These are phyloP conservation scores for Plotosus lineatus DNA, from an alignment of 2,113 vertebrate species.

Conservation along the genomic window DNA sequence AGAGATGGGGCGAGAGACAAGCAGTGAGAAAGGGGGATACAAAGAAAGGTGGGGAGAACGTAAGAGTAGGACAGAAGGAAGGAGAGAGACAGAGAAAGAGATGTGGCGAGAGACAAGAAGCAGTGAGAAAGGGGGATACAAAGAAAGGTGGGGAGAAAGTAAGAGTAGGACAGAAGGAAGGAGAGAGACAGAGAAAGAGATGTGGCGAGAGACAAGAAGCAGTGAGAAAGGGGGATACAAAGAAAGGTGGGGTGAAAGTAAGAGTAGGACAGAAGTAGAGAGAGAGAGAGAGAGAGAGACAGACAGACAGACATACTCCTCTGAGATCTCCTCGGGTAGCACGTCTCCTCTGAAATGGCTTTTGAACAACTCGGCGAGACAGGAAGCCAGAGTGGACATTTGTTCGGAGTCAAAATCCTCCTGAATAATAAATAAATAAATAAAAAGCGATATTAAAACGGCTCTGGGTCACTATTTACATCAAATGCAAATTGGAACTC, in stretches of 20 bases:
- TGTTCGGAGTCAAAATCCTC: slow-evolving; percentile 96
- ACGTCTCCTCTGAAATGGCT: slow-evolving; percentile 93
- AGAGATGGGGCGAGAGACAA: no score
- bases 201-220: no score
- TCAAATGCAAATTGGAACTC: neutral
- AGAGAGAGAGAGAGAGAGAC: neutral
- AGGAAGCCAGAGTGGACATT: slow-evolving; percentile 87
- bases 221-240: neutral
- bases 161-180: no score
- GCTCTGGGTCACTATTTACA: neutral
- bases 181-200: no score
- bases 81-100: no score
- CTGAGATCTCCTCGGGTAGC: slow-evolving; percentile 91
- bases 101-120: no score
- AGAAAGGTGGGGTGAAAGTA: neutral
- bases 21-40: no score
- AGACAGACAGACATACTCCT: slow-evolving; percentile 80
- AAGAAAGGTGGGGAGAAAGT: no score
- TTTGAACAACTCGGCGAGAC: slow-evolving; percentile 92
- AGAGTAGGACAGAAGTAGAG: neutral
- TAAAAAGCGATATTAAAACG: neutral
- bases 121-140: no score
- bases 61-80: no score
- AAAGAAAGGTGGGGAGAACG: no score
- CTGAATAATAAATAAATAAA: no score